Conservation (phyloP, 2,888 invertebrate genomes). For the Drosophila pseudotalamancana region DNA sequence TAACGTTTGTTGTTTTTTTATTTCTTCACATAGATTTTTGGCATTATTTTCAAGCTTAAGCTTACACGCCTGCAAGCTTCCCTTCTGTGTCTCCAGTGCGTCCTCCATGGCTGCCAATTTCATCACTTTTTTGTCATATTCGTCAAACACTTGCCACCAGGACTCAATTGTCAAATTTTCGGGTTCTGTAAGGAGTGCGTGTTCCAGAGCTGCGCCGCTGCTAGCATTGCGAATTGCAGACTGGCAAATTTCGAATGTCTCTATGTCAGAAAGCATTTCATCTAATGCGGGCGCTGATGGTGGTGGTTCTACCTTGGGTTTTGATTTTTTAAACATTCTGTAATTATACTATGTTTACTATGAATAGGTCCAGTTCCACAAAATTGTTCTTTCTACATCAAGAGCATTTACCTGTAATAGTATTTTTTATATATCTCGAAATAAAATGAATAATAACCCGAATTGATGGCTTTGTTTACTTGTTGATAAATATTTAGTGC, state of each 20-base stretch:
- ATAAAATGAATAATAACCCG: background rate
- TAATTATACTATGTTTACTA: no score
- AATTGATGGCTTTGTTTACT: conserved; percentile 36
- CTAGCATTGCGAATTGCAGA: conserved; percentile 1
- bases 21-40: conserved; percentile 69
- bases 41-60: conserved; percentile 75
- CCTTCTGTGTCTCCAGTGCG: conserved; percentile 68
- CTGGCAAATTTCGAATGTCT: conserved; percentile 77
- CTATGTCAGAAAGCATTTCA: conserved; percentile 81
- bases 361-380: no score
- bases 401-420: background rate
- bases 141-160: conserved; percentile 83
- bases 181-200: conserved; percentile 50
- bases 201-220: conserved; percentile 37
- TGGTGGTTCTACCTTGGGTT: conserved; percentile 62
- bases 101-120: conserved; percentile 72
- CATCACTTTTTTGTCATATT: conserved; percentile 79
- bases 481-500: conserved; percentile 33
- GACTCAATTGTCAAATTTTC: conserved; percentile 59
- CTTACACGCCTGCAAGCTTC: conserved; percentile 71
- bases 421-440: background rate
- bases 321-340: conserved; percentile 79
- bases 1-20: conserved; percentile 61
- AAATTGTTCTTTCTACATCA: background rate
- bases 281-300: conserved; percentile 75